A percentile compares a stretch with the other conserved stretches of the same genome.
Conservation (phyloP, 1,140 invertebrate species). For the Ganaspis sp. region DNA sequence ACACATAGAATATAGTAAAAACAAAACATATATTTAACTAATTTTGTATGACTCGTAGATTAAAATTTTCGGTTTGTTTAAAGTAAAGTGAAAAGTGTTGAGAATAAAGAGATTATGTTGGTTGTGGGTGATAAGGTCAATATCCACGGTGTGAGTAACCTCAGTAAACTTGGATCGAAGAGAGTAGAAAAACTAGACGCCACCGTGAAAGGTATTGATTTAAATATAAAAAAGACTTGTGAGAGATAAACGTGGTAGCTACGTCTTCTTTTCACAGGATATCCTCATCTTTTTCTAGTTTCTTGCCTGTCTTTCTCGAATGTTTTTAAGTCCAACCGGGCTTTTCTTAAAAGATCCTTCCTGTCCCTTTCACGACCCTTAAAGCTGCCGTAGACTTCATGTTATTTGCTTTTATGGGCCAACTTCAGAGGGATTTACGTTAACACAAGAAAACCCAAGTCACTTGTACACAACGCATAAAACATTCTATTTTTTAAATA, state of each 20-base stretch:
- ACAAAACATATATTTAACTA: too few relatives aligned
- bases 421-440: neutral
- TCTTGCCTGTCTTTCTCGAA: neutral
- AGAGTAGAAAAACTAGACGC: slow-evolving; percentile 16
- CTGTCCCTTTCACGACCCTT: slow-evolving; percentile 10
- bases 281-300: neutral
- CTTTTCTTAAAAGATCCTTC: neutral
- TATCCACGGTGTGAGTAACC: slow-evolving; percentile 14
- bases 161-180: neutral
- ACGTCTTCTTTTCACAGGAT: neutral
- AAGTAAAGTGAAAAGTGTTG: neutral
- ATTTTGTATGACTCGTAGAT: too few relatives aligned
- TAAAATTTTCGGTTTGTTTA: too few relatives aligned
- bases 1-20: too few relatives aligned
- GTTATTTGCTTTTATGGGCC: slow-evolving; percentile 17
- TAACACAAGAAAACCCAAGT: neutral
- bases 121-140: slow-evolving; percentile 10
- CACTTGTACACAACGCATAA: neutral
- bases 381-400: neutral
- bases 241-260: neutral
- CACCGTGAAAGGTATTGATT: neutral
- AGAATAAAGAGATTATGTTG: neutral
- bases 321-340: slow-evolving; percentile 12
- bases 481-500: neutral
- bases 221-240: slow-evolving; percentile 27